Base-by-base conservation (phyloP, 1,140 invertebrate species). In the Melitaea cinxia region DNA sequence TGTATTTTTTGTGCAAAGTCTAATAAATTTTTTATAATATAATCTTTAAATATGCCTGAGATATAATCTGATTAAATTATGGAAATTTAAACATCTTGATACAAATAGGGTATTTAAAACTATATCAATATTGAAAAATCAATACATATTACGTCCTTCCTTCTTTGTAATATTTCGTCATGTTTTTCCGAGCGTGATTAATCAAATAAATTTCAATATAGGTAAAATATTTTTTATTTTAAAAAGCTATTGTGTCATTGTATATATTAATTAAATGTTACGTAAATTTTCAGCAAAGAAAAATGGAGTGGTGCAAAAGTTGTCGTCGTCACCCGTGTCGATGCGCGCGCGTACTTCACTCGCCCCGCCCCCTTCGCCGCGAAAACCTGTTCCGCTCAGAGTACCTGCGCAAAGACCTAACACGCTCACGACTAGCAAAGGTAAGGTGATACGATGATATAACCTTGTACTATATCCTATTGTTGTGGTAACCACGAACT, bases 271-370 rank as follows among this genome's bases (percentile, higher is more conserved):
- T 33, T 58, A 47, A 58, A 9, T 24, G 17, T 58, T 49, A 28
- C 55, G 39, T 49, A 33, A 30, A 64, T 57, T 85, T 88, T 49
- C 85, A 90, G 86, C 68, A 5, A 90, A 90, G 77, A 90, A 90
- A 63, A 90, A 90, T 87, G 88, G 85, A 39, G 85, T 90, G 45
- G 86, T 90, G 17, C 88, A 83, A 63, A 90, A 88, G 65, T 59
- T 90, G 59, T 84, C 88, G 12, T 84, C 88, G 49, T 90, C 88
- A 17, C 88, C 88, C 12, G 86, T 88, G 68, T 67, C 81, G 5
- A 78, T 87, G 60, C 81, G 88, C 9, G 80, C 81, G 58, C 80
- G 88, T 15, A 75, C 75, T 3, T 83, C 83, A 1, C 68, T 85
- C 45, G 82, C 80, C 7, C 81, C 86, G 9, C 86, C 86, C 4